Conservation (phyloP, 2,113 vertebrate species). For the Macquaria ambigua region DNA sequence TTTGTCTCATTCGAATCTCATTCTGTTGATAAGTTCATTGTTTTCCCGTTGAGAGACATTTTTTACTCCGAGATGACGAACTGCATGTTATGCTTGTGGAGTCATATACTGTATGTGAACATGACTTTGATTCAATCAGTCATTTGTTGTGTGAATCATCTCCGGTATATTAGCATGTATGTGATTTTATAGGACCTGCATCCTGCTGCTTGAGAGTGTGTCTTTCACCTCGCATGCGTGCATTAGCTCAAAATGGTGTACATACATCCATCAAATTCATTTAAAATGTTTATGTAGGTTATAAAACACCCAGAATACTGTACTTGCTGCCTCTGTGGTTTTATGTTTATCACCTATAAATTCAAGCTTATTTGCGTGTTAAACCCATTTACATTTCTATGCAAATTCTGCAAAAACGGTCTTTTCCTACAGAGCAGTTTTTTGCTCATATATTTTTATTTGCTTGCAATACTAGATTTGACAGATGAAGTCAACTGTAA, state of each 20-base stretch:
- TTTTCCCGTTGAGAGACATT: conserved; percentile 25
- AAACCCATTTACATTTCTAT: conserved; percentile 8
- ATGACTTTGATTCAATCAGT: conserved; percentile 57
- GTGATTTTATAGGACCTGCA: conserved; percentile 16
- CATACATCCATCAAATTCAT: conserved; percentile 52
- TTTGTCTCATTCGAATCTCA: conserved; percentile 24
- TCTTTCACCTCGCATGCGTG: conserved; percentile 22
- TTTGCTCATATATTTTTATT: background rate
- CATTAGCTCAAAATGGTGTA: conserved; percentile 30
- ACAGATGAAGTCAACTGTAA: conserved; percentile 7
- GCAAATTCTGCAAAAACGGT: background rate
- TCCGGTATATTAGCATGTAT: conserved; percentile 44
- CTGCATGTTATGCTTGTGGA: conserved; percentile 17
- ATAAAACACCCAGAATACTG: conserved; percentile 9
- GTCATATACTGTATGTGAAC: conserved; percentile 27
- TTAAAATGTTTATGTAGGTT: background rate
- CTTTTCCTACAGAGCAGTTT: background rate
- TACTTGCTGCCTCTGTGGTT: background rate
- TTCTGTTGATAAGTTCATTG: conserved; percentile 22
- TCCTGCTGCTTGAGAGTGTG: conserved; percentile 36
- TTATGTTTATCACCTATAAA: conserved; percentile 6
- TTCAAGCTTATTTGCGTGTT: conserved; percentile 12
- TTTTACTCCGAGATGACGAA: conserved; percentile 1
- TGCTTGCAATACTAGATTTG: conserved; percentile 3
- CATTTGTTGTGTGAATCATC: conserved; percentile 53